Evolutionary conservation across 2,888 invertebrate genomes (phyloP), one percentile per base, ranked within the genome.

Genomic region (Phlogophora meticulosa): DNA sequence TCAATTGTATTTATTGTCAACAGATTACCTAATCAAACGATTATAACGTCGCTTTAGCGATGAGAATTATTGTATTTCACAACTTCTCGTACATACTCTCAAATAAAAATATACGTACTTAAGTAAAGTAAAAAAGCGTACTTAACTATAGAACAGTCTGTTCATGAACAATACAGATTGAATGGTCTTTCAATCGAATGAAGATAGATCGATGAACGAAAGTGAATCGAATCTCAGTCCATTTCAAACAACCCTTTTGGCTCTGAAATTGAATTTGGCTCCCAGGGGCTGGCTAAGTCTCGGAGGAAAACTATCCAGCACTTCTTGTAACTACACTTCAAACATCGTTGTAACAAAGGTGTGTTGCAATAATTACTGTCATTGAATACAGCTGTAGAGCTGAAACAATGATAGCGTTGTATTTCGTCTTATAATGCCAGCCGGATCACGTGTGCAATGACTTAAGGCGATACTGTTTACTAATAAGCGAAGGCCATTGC

Each of bases 351-450:
- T 36, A 17, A 55, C 52, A 49, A 60, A 71, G 57, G 38, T 22
- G 58, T 67, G 73, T 77, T 77, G 56, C 46, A 60, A 60, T 49
- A 34, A 55, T 57, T 52, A 52, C 32, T 63, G 66, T 46, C 64
- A 61, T 55, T 58, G 62, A 68, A 72, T 28, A 45, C 46, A 32
- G 46, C 49, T 59, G 40, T 34, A 46, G 45, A n/a, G 24, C 58
- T 48, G 36, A 51, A 78, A 82, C 76, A 80, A 76, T 68, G 82
- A 58, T 59, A 34, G 52, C 45, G 76, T 73, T 80, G 68, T 59
- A 63, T 76, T 82, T 73, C 76, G 36, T 59, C 43, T 55, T 60
- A 78, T 68, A 53, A 71, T 53, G 48, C 48, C 36, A 15, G 34
- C 24, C 49, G 57, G 63, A 78, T 78, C 69, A 67, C 76, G 69